Conservation (phyloP, 2,888 invertebrate genomes). For the Cloeon dipterum region DNA sequence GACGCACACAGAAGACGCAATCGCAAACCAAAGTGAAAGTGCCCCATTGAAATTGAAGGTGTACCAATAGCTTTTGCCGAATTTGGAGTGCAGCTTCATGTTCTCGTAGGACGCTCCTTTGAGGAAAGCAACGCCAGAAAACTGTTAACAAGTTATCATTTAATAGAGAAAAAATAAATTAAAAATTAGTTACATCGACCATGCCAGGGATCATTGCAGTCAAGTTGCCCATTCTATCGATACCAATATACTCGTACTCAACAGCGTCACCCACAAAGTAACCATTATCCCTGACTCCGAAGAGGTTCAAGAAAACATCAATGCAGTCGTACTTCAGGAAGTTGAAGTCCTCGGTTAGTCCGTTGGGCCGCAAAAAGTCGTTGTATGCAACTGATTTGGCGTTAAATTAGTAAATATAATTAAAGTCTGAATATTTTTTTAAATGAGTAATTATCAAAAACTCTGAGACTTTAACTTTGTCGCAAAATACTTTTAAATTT, state of each 20-base stretch:
- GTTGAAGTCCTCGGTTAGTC: constrained; percentile 10
- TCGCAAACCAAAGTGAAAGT: constrained; percentile 1
- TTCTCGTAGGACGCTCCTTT: constrained; percentile 22
- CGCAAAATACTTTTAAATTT: background rate
- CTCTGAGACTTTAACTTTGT: too few species aligned
- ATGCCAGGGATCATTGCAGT: constrained; percentile 20
- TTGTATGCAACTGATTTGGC: constrained; percentile 15
- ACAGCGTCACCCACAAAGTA: background rate
- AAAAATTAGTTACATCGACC: constrained; percentile 20
- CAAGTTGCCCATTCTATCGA: constrained; percentile 18
- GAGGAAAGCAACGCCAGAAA: constrained; percentile 20
- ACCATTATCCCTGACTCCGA: background rate
- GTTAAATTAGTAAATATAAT: background rate
- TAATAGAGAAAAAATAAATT: background rate
- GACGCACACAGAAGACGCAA: constrained; percentile 2
- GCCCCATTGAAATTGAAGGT: constrained; percentile 20
- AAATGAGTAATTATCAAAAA: background rate
- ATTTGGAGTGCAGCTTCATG: constrained; percentile 6
- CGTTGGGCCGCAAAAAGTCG: constrained; percentile 9
- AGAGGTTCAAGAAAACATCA: too few species aligned
- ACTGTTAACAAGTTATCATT: constrained; percentile 12
- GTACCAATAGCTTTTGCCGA: constrained; percentile 20
- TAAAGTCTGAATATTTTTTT: background rate
- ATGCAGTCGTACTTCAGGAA: constrained; percentile 10
- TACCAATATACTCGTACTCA: constrained; percentile 12